A percentile compares a stretch with the other conserved stretches of the same genome.
Conservation (phyloP, 2,888 invertebrate species). For the Drosophila pseudotalamancana region DNA sequence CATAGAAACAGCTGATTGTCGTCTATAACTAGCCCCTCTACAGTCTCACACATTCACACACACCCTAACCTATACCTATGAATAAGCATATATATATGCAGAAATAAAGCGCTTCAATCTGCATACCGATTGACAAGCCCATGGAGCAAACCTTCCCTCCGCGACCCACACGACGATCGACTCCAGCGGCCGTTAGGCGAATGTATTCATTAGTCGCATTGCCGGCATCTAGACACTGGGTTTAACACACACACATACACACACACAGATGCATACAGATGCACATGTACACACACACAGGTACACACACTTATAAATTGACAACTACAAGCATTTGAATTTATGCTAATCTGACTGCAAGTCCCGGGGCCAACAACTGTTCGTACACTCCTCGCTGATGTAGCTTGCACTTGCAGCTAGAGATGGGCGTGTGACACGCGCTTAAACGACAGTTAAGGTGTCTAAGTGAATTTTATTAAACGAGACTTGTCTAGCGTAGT, state of each 20-base stretch:
- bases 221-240: constrained; percentile 52
- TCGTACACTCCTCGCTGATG: constrained; percentile 54
- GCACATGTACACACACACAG: neutral
- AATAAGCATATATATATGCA: neutral
- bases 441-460: neutral
- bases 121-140: constrained; percentile 54
- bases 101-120: constrained; percentile 23
- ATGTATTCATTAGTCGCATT: constrained; percentile 71
- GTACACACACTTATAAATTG: constrained; percentile 13
- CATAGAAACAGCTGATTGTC: constrained; percentile 40
- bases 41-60: neutral
- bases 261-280: constrained; percentile 4
- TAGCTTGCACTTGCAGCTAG: constrained; percentile 9
- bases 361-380: constrained; percentile 58
- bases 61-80: neutral
- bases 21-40: constrained; percentile 9
- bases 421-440: constrained; percentile 40
- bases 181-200: constrained; percentile 44
- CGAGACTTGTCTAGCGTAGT: no score
- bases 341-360: constrained; percentile 71
- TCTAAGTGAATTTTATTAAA: neutral
- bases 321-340: constrained; percentile 66
- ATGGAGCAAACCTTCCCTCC: constrained; percentile 35
- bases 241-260: constrained; percentile 38
- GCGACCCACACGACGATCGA: constrained; percentile 26